phyloP scores from a whole-genome alignment of 2,113 vertebrate genomes.

The Pachyramphus minor region DNA sequence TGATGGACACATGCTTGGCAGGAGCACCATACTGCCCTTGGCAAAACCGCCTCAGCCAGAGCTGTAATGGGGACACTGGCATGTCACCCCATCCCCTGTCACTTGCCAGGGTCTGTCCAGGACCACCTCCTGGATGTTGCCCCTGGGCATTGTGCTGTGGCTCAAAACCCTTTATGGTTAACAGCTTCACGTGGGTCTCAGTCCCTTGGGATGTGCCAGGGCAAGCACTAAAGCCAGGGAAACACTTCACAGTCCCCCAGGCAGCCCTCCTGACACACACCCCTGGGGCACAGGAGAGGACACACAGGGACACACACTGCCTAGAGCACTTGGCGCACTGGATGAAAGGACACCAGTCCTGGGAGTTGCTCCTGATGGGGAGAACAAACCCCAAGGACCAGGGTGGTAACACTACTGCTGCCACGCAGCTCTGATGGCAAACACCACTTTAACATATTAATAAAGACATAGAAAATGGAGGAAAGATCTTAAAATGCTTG shows the following conservation, averaged over 20 bases:
- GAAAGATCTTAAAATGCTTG: background rate
- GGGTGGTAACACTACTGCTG: background rate
- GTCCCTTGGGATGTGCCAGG: background rate
- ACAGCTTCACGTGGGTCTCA: background rate
- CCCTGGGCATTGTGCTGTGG: background rate
- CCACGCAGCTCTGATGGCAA: accelerated
- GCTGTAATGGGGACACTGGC: accelerated
- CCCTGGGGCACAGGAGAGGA: background rate
- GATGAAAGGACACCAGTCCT: background rate
- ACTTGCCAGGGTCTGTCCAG: accelerated
- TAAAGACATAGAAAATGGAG: background rate
- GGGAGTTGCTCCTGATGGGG: background rate
- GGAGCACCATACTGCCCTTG: background rate
- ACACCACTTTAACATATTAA: background rate
- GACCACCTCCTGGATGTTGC: background rate
- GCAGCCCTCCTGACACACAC: accelerated
- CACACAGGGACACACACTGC: accelerated
- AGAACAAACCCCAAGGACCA: background rate
- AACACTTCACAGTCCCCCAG: background rate
- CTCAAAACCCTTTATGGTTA: background rate
- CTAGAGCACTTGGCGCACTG: accelerated
- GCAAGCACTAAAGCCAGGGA: background rate
- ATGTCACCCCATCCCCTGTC: background rate
- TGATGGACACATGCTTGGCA: background rate
- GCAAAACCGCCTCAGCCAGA: background rate